Conservation (phyloP, 1,140 invertebrate species). For the Phocides pigmalion region DNA sequence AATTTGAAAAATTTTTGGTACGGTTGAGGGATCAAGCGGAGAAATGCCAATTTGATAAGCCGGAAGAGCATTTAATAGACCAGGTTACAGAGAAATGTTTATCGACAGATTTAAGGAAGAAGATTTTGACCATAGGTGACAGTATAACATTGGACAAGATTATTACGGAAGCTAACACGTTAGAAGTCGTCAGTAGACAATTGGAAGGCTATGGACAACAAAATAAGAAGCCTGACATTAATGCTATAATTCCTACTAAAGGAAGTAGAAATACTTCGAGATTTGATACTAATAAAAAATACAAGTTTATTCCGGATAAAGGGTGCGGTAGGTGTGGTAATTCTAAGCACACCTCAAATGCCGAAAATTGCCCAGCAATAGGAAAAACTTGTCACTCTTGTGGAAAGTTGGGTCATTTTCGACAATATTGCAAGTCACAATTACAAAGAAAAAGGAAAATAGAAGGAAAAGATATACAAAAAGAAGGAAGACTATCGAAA, state of each 20-base stretch:
- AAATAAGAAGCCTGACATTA: conserved; percentile 28
- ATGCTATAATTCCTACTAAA: conserved; percentile 12
- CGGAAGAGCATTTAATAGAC: conserved; percentile 40
- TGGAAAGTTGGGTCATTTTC: too few relatives aligned
- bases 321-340: conserved; percentile 33
- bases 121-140: conserved; percentile 11
- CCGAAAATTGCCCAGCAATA: neutral
- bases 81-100: conserved; percentile 43
- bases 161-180: conserved; percentile 39
- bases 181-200: conserved; percentile 43
- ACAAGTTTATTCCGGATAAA: neutral
- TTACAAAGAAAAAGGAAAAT: too few relatives aligned
- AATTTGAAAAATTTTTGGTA: conserved; percentile 43
- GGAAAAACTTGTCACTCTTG: too few relatives aligned
- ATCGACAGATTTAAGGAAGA: conserved; percentile 37
- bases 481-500: too few relatives aligned
- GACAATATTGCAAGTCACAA: too few relatives aligned
- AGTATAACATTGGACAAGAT: conserved; percentile 18
- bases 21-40: conserved; percentile 39
- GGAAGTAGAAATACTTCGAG: neutral
- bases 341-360: conserved; percentile 4
- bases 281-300: conserved; percentile 15
- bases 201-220: conserved; percentile 35
- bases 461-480: too few relatives aligned
- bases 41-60: conserved; percentile 41